Conservation (phyloP, 2,888 invertebrate species). For the Nipponacmea schrenckii region DNA sequence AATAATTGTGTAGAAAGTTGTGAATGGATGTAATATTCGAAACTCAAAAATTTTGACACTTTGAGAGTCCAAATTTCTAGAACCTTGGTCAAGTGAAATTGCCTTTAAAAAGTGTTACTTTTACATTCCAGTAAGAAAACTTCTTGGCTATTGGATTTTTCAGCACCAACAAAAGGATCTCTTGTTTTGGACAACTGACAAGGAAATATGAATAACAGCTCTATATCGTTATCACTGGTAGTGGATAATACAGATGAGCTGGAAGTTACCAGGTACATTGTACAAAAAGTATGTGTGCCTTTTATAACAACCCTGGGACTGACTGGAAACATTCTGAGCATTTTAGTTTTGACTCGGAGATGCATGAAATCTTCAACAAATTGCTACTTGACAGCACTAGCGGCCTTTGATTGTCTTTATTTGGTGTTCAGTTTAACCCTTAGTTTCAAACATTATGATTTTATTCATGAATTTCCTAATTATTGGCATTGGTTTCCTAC, state of each 20-base stretch:
- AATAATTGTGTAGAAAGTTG: too few species aligned
- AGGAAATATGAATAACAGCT: neutral
- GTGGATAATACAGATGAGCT: constrained; percentile 32
- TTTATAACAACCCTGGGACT: constrained; percentile 55
- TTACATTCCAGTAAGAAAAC: too few species aligned
- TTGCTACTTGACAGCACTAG: constrained; percentile 78
- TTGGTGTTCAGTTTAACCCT: constrained; percentile 76
- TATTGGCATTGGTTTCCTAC: constrained; percentile 71
- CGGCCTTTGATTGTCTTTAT: constrained; percentile 78
- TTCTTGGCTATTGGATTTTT: too few species aligned
- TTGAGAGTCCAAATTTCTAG: too few species aligned
- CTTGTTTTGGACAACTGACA: too few species aligned
- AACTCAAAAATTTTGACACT: too few species aligned
- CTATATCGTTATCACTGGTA: neutral
- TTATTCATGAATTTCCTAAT: constrained; percentile 71
- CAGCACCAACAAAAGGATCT: too few species aligned
- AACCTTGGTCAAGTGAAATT: too few species aligned
- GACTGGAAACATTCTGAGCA: constrained; percentile 59
- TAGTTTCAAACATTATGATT: constrained; percentile 73
- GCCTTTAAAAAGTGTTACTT: too few species aligned
- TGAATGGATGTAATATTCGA: too few species aligned
- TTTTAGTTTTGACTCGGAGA: constrained; percentile 58
- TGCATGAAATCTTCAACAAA: constrained; percentile 65
- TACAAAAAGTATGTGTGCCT: constrained; percentile 57
- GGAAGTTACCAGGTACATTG: constrained; percentile 45